A percentile compares a stretch with the other conserved stretches of the same genome.
Conservation (phyloP, 35 echinoderm and acorn worm genomes). For the Apostichopus californicus region DNA sequence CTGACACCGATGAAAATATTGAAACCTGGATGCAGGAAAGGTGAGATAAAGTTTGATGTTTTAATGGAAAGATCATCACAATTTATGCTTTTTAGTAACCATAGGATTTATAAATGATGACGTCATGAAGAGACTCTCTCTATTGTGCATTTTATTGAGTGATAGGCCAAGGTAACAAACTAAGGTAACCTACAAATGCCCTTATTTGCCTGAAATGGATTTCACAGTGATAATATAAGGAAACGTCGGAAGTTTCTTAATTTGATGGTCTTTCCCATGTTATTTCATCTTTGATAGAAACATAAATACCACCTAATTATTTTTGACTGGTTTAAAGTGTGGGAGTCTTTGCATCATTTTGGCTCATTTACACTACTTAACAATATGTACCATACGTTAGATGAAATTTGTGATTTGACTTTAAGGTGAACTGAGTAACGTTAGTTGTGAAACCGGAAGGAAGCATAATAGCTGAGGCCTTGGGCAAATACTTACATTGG, state of each 20-base stretch:
- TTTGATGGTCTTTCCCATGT: no score
- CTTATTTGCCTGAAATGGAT: not conserved
- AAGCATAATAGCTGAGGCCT: not conserved
- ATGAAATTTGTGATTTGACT: no score
- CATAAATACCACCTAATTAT: no score
- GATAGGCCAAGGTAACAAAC: not conserved
- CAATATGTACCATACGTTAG: no score
- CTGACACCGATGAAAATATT: not conserved
- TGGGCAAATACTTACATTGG: not conserved
- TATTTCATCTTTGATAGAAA: no score
- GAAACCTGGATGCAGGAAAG: constrained; percentile 8
- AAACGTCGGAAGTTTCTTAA: no score
- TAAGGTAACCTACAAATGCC: not conserved
- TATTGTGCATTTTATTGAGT: not conserved
- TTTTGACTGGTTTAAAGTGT: no score
- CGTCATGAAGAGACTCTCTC: not conserved
- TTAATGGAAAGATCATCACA: not conserved
- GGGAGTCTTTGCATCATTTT: no score
- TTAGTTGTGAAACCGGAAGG: not conserved
- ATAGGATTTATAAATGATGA: not conserved
- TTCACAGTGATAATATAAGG: no score
- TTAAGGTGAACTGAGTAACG: no score
- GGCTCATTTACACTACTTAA: no score
- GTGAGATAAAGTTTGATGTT: constrained; percentile 3
- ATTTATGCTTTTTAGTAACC: no score